These are phyloP conservation scores for Megalonaias nervosa DNA, from an alignment of 1,140 invertebrate genomes.

Conservation along the genomic window DNA sequence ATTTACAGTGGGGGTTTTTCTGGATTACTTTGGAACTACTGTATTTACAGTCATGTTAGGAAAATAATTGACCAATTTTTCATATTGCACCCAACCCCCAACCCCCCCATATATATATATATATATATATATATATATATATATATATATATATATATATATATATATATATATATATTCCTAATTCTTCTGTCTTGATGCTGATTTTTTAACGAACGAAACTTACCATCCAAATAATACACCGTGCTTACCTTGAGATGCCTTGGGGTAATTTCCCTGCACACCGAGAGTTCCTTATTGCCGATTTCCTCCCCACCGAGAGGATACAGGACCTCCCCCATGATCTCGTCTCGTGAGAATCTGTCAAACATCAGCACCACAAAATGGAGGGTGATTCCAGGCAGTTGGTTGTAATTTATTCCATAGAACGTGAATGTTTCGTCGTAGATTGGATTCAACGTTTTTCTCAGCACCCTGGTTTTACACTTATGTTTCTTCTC, in stretches of 20 bases:
- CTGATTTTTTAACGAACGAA: no score
- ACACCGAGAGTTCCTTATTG: conserved; percentile 58
- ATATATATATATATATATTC: no score
- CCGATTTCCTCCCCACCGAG: conserved; percentile 73
- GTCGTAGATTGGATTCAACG: conserved; percentile 89
- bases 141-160: no score
- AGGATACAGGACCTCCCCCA: conserved; percentile 79
- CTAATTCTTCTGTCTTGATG: no score
- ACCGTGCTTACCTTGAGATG: conserved; percentile 62
- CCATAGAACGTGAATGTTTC: conserved; percentile 89
- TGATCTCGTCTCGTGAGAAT: conserved; percentile 90
- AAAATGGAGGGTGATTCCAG: conserved; percentile 81
- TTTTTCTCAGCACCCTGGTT: conserved; percentile 87
- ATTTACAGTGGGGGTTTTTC: no score
- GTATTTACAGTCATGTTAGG: no score
- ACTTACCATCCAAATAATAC: no score
- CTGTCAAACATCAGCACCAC: conserved; percentile 93
- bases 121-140: no score
- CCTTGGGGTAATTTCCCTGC: conserved; percentile 63
- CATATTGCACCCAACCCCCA: no score
- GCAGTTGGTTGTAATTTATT: conserved; percentile 81
- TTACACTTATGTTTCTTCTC: conserved; percentile 91
- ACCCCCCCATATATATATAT: no score
- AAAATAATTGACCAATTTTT: no score
- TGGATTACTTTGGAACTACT: no score